A percentile compares a stretch with the other conserved stretches of the same genome.
phyloP scores from a whole-genome alignment of 2,888 invertebrate species.

The Cephus sareptanus region DNA sequence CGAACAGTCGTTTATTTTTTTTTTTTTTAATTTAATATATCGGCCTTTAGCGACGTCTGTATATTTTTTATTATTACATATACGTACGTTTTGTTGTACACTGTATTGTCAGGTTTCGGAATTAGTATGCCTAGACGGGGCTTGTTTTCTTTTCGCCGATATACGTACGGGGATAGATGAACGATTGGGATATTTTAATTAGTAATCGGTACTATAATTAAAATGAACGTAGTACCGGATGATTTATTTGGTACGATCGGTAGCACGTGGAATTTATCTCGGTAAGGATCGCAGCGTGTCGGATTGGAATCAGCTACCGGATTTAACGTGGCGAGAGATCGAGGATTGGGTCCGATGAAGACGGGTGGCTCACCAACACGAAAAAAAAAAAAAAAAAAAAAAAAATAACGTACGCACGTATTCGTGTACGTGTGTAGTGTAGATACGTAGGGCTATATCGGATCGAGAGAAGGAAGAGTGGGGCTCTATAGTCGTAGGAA shows the following conservation, averaged over 20 bases:
- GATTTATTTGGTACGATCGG: slow-evolving; percentile 51
- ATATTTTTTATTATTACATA: background rate
- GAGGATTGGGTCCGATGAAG: slow-evolving; percentile 2
- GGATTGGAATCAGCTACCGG: slow-evolving; percentile 58
- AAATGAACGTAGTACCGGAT: background rate
- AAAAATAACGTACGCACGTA: background rate
- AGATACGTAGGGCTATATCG: background rate
- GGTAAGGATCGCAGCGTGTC: slow-evolving; percentile 41
- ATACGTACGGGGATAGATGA: background rate
- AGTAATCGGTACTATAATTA: background rate
- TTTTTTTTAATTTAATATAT: background rate
- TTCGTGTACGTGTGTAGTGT: background rate
- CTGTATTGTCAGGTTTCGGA: background rate
- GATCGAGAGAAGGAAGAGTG: background rate
- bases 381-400: background rate
- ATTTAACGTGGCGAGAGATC: slow-evolving; percentile 31
- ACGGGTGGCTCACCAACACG: background rate
- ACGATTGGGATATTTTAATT: background rate
- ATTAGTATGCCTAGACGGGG: background rate
- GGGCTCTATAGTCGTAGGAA: background rate
- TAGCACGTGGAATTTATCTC: background rate
- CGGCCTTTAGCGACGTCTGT: background rate
- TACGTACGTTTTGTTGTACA: background rate
- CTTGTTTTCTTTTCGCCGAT: background rate
- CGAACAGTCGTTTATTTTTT: background rate